A percentile compares a stretch with the other conserved stretches of the same genome.
Evolutionary conservation across 2,113 vertebrate species (phyloP).

Genomic region (Petaurus breviceps): DNA sequence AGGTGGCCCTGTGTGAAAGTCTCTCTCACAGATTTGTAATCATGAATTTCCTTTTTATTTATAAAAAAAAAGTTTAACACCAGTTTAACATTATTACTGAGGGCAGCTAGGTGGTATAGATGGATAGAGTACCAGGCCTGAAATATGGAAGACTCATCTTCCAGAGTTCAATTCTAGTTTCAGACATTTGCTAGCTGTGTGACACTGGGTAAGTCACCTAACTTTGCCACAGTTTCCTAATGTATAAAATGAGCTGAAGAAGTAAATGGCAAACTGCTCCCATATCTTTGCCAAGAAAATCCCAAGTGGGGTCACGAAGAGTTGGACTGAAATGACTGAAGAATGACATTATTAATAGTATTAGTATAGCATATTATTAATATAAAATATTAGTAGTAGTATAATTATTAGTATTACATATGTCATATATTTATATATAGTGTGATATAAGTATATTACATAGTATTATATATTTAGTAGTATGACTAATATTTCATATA

Average conservation of each 20-base stretch:
- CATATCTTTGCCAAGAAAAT: no score
- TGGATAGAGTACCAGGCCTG: neutral
- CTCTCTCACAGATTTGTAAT: neutral
- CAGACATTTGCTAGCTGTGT: neutral
- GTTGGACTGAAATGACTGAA: no score
- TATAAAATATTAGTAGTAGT: no score
- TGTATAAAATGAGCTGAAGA: neutral
- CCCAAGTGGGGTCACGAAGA: no score
- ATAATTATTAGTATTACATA: no score
- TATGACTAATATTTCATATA: no score
- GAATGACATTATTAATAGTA: no score
- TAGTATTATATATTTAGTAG: no score
- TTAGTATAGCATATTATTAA: no score
- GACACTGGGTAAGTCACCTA: neutral
- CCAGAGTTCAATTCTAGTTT: neutral
- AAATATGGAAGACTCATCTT: neutral
- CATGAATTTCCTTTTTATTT: neutral
- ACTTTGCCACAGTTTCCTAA: neutral
- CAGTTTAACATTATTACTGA: neutral
- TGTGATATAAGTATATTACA: no score
- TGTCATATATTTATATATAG: no score
- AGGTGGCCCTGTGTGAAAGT: neutral
- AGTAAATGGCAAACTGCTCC: no score
- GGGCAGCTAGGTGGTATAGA: neutral
- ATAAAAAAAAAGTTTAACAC: neutral